Evolutionary conservation across 2,797 vertebrate species (phyloP).

Genomic region (Melanotaenia trifasciata): DNA sequence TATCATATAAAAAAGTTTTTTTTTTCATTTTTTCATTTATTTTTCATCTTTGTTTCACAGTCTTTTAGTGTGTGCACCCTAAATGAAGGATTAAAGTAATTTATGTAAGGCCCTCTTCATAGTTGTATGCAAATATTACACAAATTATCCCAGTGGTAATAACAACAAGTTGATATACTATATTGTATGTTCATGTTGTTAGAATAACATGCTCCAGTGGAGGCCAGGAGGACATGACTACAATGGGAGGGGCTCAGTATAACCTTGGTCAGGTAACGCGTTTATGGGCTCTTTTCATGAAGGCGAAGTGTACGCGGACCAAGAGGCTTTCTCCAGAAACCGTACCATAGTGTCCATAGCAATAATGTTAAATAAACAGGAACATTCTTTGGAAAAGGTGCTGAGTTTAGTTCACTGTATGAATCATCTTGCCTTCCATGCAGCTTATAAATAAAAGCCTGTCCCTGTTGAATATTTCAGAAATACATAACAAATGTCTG

Average conservation of each 20-base stretch:
- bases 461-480: constrained; percentile 9
- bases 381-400: neutral
- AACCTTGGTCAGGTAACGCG: neutral
- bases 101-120: no score
- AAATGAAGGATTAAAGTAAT: no score
- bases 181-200: no score
- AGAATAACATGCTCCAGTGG: neutral
- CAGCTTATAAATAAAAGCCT: constrained; percentile 4
- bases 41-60: no score
- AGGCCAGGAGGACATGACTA: neutral
- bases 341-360: neutral
- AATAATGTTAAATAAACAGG: neutral
- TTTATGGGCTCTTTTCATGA: neutral
- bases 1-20: neutral
- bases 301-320: neutral
- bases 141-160: no score
- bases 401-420: neutral
- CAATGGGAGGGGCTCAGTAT: neutral
- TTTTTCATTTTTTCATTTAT: no score
- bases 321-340: neutral
- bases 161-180: no score
- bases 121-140: no score
- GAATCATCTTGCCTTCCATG: constrained; percentile 1
- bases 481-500: constrained; percentile 7
- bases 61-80: no score